A percentile compares a stretch with the other conserved stretches of the same genome.
phyloP scores from a whole-genome alignment of 2,888 invertebrate species.

The Sphaerophoria rueppellii region DNA sequence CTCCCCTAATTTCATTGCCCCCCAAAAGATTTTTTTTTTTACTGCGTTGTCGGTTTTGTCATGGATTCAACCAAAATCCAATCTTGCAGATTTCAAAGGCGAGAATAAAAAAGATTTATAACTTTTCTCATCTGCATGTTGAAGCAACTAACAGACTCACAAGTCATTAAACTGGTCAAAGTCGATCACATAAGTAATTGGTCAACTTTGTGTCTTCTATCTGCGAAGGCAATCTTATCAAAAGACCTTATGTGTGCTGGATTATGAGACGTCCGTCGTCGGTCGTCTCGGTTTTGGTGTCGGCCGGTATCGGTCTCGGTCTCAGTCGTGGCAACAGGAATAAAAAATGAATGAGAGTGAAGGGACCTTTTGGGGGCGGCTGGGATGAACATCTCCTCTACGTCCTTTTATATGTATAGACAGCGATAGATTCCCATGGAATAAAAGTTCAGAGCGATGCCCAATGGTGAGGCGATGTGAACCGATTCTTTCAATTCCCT shows the following conservation, averaged over 20 bases:
- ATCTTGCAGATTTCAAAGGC: slow-evolving; percentile 7
- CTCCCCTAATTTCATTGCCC: background rate
- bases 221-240: slow-evolving; percentile 49
- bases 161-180: slow-evolving; percentile 65
- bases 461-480: slow-evolving; percentile 16
- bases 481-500: slow-evolving; percentile 66
- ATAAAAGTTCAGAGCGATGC: slow-evolving; percentile 53
- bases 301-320: background rate
- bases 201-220: slow-evolving; percentile 62
- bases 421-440: slow-evolving; percentile 29
- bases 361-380: slow-evolving; percentile 42
- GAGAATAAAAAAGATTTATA: slow-evolving; percentile 10
- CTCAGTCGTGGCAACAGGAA: background rate
- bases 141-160: slow-evolving; percentile 39
- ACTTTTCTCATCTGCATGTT: slow-evolving; percentile 65
- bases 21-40: slow-evolving; percentile 10
- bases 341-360: background rate
- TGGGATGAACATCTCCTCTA: slow-evolving; percentile 14
- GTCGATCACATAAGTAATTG: slow-evolving; percentile 69
- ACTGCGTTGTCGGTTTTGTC: background rate
- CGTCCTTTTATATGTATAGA: background rate
- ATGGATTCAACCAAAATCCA: background rate
- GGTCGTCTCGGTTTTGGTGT: background rate
- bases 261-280: too few relatives aligned
- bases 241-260: slow-evolving; percentile 14